Percentiles rank a stretch among this genome's conserved stretches.
Conservation (phyloP, 2,797 vertebrate species). For the Hydrolagus colliei region DNA sequence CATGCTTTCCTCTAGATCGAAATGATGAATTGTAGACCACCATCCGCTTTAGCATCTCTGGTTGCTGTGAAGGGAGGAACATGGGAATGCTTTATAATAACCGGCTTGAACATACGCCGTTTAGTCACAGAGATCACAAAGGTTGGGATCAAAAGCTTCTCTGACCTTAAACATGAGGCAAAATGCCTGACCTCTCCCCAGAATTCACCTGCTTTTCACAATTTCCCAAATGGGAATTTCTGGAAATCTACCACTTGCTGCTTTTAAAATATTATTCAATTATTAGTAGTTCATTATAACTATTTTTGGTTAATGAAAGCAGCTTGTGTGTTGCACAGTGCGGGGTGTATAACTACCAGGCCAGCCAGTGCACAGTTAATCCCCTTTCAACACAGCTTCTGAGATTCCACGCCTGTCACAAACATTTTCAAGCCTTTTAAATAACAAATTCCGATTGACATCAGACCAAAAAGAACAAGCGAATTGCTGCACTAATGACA, state of each 20-base stretch:
- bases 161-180: not conserved
- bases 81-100: not conserved
- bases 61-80: conserved; percentile 72
- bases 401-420: not conserved
- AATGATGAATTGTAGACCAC: conserved; percentile 94
- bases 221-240: not conserved
- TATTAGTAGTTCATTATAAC: too few relatives aligned
- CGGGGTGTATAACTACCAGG: not conserved
- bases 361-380: not conserved
- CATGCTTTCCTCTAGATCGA: conserved; percentile 81
- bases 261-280: not conserved
- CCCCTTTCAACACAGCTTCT: not conserved
- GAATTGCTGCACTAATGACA: not conserved
- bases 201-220: not conserved
- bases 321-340: not conserved
- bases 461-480: not conserved
- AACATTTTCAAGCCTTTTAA: not conserved
- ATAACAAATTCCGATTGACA: not conserved
- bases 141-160: too few relatives aligned
- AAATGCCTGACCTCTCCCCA: too few relatives aligned
- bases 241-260: not conserved
- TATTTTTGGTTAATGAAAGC: too few relatives aligned
- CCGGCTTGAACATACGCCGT: too few relatives aligned
- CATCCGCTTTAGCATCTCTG: conserved; percentile 97
- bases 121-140: too few relatives aligned